phyloP scores from a whole-genome alignment of 2,113 vertebrate genomes.

The Neodon shergylaensis region DNA sequence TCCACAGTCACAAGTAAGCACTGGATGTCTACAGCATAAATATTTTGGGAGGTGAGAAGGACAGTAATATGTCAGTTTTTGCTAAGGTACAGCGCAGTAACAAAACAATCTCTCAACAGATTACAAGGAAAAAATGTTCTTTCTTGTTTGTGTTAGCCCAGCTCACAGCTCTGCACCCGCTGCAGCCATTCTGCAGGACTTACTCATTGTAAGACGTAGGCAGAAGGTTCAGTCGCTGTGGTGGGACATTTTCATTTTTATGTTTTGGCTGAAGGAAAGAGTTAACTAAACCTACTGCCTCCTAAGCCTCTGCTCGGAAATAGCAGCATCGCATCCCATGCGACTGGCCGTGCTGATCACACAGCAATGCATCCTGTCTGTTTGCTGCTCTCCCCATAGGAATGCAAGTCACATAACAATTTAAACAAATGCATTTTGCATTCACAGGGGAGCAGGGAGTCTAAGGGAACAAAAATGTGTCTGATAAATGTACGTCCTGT shows the following conservation, averaged over 20 bases:
- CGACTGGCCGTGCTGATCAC: slow-evolving; percentile 8
- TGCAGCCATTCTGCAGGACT: not conserved
- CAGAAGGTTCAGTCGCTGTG: not conserved
- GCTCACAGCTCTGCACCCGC: not conserved
- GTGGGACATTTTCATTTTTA: not conserved
- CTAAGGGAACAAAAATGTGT: not conserved
- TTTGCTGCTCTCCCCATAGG: not conserved
- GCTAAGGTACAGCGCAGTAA: not conserved
- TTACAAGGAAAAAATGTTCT: slow-evolving; percentile 3
- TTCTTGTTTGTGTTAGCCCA: not conserved
- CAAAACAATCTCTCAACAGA: slow-evolving; percentile 37
- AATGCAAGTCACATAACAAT: not conserved
- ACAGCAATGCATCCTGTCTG: not conserved
- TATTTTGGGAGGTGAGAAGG: not conserved
- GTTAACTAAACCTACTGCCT: not conserved
- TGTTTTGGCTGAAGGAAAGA: not conserved
- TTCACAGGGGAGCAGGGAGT: not conserved
- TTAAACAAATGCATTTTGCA: not conserved
- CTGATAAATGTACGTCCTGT: not conserved
- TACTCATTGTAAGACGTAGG: not conserved
- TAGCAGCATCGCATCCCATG: not conserved
- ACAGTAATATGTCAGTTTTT: not conserved
- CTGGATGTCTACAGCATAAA: not conserved
- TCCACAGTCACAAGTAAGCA: not conserved
- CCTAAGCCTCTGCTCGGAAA: slow-evolving; percentile 17